A percentile compares a stretch with the other conserved stretches of the same genome.
phyloP scores from a whole-genome alignment of 2,113 vertebrate species.

The Hippocampus mohnikei region DNA sequence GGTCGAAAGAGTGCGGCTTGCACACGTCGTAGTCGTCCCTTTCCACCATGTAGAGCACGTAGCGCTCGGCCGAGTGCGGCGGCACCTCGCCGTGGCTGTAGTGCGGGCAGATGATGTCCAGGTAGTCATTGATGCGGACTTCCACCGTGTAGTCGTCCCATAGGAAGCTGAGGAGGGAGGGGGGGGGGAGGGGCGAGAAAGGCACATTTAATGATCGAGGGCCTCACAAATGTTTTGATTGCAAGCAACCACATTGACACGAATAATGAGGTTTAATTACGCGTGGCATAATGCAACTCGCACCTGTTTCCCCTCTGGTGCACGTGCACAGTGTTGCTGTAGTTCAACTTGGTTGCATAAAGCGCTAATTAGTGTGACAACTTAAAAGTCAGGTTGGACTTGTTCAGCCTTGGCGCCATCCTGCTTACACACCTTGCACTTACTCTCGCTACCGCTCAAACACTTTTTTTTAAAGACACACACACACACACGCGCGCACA shows the following conservation, averaged over 20 bases:
- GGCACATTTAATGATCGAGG: constrained; percentile 28
- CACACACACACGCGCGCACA: no score
- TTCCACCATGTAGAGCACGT: constrained; percentile 91
- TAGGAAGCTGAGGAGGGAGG: constrained; percentile 72
- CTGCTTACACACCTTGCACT: background rate
- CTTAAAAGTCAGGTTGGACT: constrained; percentile 53
- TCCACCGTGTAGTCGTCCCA: constrained; percentile 78
- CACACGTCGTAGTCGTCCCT: constrained; percentile 80
- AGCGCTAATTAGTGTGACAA: constrained; percentile 25
- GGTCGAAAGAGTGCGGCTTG: constrained; percentile 84
- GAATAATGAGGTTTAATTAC: constrained; percentile 12
- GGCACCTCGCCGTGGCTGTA: constrained; percentile 76
- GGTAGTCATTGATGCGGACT: constrained; percentile 85
- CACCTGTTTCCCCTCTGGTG: background rate
- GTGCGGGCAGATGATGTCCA: constrained; percentile 94
- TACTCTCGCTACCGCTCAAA: constrained; percentile 1
- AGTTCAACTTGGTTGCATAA: constrained; percentile 10
- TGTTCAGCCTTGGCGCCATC: constrained; percentile 25
- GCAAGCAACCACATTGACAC: background rate
- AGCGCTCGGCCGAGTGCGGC: constrained; percentile 78
- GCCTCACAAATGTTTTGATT: background rate
- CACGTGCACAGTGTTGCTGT: background rate
- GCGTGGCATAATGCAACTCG: background rate
- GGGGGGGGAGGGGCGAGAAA: constrained; percentile 12
- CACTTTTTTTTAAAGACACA: background rate